Evolutionary conservation across 1,140 invertebrate species (phyloP), one percentile per base, ranked within the genome.

Genomic region (Microplitis demolitor): DNA sequence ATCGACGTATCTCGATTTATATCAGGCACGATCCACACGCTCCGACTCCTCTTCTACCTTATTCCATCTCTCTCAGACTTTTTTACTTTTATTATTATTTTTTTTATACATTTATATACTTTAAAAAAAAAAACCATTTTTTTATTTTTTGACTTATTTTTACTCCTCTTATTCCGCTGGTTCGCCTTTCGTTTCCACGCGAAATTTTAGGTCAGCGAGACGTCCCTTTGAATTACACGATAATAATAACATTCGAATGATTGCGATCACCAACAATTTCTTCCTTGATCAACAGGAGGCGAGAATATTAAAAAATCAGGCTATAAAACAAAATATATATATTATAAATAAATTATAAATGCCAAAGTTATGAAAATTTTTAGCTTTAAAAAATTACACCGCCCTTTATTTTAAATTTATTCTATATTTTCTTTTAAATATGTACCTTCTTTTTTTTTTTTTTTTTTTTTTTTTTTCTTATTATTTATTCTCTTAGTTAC

Each of bases 1-100:
- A 73, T 73, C 72, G 72, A 73, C 72, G 67, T 69, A 73, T 73
- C 67, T 73, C 72, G 72, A 73, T 73, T 73, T 73, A 73, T 73
- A 73, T 73, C 72, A 64, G 69, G 72, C 72, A 73, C 72, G 72
- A 73, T 69, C 64, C 37, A 45, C 45, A 60, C 63, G 64, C 61
- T 69, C 72, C 31, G 31, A 58, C 31, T 72, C 37, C 16, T 72
- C 31, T 11, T 61, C 50, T 60, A 35, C 39, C 14, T 45, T 14
- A 16, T 61, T 24, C 61, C 60, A 4, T 66, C 51, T 24, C 60
- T 51, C n/a, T 66, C 31, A 13, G 13, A 50, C 34, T 63, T 53
- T 62, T 58, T 13, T 14, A 56, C 8, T 62, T 37, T 69, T 33
- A 37, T 24, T 45, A 16, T 61, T 24, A 24, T 24, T 24, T 45